These are phyloP conservation scores for Dendrophyllia cribrosa DNA, from an alignment of 64 coral and sea anemone genomes.

Conservation along the genomic window DNA sequence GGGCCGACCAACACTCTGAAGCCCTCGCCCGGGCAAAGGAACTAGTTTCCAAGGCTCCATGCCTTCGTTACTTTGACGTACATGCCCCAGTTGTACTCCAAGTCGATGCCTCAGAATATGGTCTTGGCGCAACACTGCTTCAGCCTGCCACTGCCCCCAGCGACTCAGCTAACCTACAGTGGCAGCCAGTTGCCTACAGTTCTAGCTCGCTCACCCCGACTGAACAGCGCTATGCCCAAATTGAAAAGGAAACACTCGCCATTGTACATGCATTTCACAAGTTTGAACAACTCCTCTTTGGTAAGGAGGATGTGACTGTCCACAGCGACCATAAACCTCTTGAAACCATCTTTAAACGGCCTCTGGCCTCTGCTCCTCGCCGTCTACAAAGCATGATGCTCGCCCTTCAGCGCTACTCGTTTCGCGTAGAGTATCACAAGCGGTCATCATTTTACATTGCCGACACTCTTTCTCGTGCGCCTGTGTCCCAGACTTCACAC, in stretches of 20 bases:
- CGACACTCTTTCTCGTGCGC: constrained; percentile 34
- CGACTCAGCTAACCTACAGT: background rate
- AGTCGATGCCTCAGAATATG: too few species aligned
- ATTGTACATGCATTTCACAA: constrained; percentile 57
- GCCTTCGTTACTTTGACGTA: constrained; percentile 15
- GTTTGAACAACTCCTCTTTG: background rate
- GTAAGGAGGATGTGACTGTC: background rate
- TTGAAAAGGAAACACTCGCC: too few species aligned
- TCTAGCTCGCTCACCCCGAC: constrained; percentile 41
- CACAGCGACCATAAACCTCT: too few species aligned
- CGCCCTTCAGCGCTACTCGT: constrained; percentile 16
- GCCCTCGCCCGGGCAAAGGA: too few species aligned
- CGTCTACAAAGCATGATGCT: constrained; percentile 57
- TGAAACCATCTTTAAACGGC: too few species aligned
- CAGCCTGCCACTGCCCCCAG: background rate
- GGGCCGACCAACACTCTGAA: too few species aligned
- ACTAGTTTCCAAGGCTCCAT: too few species aligned
- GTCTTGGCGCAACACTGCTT: constrained; percentile 18
- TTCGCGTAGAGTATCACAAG: constrained; percentile 3
- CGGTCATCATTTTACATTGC: background rate
- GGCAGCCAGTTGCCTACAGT: constrained; percentile 40
- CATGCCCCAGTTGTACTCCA: constrained; percentile 7
- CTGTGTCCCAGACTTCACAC: constrained; percentile 11
- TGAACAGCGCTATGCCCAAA: too few species aligned
- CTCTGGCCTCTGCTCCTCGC: constrained; percentile 25